These are phyloP conservation scores for Drosophila borborema DNA, from an alignment of 2,888 invertebrate species.

Conservation along the genomic window DNA sequence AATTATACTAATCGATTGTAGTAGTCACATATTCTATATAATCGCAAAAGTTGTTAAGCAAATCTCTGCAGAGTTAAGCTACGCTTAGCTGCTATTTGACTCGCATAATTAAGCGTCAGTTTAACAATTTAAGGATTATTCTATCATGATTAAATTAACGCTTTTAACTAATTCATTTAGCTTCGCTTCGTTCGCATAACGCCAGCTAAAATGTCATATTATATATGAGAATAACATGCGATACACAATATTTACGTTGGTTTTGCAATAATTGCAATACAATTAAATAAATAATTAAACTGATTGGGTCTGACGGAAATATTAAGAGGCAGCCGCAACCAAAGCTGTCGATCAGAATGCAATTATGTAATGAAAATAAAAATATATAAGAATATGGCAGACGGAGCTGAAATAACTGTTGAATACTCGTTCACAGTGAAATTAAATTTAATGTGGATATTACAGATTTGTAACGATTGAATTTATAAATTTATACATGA, in stretches of 20 bases:
- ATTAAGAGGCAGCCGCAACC: slow-evolving; percentile 16
- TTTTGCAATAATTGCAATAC: slow-evolving; percentile 26
- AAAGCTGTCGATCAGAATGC: slow-evolving; percentile 6
- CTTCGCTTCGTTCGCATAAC: slow-evolving; percentile 22
- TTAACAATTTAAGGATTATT: slow-evolving; percentile 8
- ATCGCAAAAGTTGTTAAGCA: not conserved
- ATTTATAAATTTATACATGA: too few relatives aligned
- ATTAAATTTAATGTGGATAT: not conserved
- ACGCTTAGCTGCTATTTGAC: not conserved
- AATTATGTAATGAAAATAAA: slow-evolving; percentile 11
- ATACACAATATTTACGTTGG: not conserved
- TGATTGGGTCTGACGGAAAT: slow-evolving; percentile 15
- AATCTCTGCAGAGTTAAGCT: not conserved
- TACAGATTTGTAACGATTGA: not conserved
- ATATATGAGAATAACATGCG: slow-evolving; percentile 11
- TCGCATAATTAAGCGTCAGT: not conserved
- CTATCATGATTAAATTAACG: slow-evolving; percentile 1
- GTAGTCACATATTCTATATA: not conserved
- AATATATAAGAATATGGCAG: not conserved
- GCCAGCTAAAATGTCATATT: slow-evolving; percentile 24
- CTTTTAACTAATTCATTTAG: slow-evolving; percentile 38
- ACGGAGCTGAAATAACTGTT: not conserved
- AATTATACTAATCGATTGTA: slow-evolving; percentile 1
- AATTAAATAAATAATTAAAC: slow-evolving; percentile 53
- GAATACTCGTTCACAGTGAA: not conserved